Percentiles rank a stretch among this genome's conserved stretches.
Conservation (phyloP, 2,888 invertebrate species). For the Podotricha telesiphe region DNA sequence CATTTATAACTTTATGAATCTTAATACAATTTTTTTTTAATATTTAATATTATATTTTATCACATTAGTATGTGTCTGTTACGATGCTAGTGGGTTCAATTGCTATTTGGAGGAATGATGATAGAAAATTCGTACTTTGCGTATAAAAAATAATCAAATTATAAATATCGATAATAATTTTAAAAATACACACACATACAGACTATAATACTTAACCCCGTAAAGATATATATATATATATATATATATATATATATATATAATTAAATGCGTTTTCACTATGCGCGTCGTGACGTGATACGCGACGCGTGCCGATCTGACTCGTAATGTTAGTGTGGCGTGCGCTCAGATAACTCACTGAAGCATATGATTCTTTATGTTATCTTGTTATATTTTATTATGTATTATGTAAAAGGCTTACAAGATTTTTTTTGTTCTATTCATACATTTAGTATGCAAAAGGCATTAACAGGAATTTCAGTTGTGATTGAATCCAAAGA, state of each 20-base stretch:
- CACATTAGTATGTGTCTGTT: no score
- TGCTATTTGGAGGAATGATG: no score
- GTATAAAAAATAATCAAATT: no score
- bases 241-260: no score
- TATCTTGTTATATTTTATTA: not conserved
- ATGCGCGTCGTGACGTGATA: conserved; percentile 56
- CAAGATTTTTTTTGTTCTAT: not conserved
- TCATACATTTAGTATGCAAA: not conserved
- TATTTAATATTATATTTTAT: no score
- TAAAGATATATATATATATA: conserved; percentile 28
- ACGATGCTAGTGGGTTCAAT: no score
- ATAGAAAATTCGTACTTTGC: no score
- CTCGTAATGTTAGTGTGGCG: conserved; percentile 73
- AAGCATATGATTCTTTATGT: conserved; percentile 65
- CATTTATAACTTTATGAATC: no score
- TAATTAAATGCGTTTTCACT: conserved; percentile 39
- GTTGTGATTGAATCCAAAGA: no score
- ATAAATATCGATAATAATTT: no score
- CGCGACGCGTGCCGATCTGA: conserved; percentile 48
- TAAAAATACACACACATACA: not conserved
- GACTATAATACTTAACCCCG: conserved; percentile 9
- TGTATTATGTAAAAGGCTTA: not conserved
- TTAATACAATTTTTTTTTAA: no score
- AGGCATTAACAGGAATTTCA: not conserved
- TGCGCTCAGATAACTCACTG: conserved; percentile 63